These are phyloP conservation scores for Lasioglossum albipes DNA, from an alignment of 1,140 invertebrate species.

Conservation along the genomic window DNA sequence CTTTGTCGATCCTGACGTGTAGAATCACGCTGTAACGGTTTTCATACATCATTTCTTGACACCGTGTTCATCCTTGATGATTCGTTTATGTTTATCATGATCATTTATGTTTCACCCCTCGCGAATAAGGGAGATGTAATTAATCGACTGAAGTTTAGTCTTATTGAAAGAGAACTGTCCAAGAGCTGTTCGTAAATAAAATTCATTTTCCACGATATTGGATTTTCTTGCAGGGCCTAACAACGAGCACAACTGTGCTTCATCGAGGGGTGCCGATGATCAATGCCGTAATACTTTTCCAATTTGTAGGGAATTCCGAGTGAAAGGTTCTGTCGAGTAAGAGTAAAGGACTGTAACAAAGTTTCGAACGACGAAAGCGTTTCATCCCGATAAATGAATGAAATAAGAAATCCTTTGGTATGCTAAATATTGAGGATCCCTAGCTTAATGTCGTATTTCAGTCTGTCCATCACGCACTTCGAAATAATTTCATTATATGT, in stretches of 20 bases:
- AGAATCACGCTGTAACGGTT: no score
- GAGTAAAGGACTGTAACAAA: slow-evolving; percentile 22
- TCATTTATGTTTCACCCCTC: no score
- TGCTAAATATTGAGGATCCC: slow-evolving; percentile 66
- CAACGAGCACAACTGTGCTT: not conserved
- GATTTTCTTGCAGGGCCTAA: no score
- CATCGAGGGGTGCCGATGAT: not conserved
- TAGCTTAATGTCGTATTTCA: slow-evolving; percentile 70
- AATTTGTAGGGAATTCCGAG: not conserved
- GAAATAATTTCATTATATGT: slow-evolving; percentile 70
- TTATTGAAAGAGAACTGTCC: no score
- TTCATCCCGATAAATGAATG: slow-evolving; percentile 24
- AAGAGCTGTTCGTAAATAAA: no score
- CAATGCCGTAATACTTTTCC: not conserved
- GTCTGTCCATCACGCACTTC: slow-evolving; percentile 75
- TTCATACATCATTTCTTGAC: no score
- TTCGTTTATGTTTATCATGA: no score
- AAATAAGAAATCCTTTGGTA: slow-evolving; percentile 67
- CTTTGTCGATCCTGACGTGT: no score
- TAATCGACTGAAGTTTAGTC: no score
- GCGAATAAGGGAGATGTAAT: no score
- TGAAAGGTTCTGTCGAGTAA: not conserved
- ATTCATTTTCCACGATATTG: no score
- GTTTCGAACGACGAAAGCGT: slow-evolving; percentile 46
- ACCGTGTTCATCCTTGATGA: no score